These are phyloP conservation scores for Agrochola lota DNA, from an alignment of 2,888 invertebrate species.

Conservation along the genomic window DNA sequence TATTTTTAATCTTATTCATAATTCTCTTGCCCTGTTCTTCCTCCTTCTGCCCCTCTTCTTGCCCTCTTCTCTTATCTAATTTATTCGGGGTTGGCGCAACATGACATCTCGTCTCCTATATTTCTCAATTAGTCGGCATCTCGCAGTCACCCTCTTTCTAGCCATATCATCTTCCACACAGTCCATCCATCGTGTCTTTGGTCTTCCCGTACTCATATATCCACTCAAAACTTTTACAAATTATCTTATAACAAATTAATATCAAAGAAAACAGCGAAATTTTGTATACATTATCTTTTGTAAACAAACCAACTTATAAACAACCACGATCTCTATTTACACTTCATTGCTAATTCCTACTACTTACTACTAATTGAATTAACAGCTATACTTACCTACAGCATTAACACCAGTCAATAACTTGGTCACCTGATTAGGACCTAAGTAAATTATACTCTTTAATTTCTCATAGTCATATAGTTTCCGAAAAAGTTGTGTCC, in stretches of 20 bases:
- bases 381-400: neutral
- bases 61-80: no score
- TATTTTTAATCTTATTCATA: neutral
- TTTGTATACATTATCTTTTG: neutral
- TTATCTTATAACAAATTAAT: neutral
- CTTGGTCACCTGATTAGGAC: neutral
- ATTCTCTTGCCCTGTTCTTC: neutral
- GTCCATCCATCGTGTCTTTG: neutral
- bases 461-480: no score
- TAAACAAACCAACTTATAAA: neutral
- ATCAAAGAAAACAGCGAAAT: neutral
- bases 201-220: neutral
- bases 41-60: no score
- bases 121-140: no score
- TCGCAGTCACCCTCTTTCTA: neutral
- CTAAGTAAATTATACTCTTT: neutral
- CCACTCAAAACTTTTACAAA: neutral
- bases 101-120: neutral
- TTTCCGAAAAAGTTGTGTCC: no score
- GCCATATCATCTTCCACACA: neutral
- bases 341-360: neutral
- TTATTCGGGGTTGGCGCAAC: neutral
- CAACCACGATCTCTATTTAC: neutral
- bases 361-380: constrained; percentile 26
- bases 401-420: neutral